Evolutionary conservation across 2,888 invertebrate genomes (phyloP).

Genomic region (Cheiracanthium punctorium): DNA sequence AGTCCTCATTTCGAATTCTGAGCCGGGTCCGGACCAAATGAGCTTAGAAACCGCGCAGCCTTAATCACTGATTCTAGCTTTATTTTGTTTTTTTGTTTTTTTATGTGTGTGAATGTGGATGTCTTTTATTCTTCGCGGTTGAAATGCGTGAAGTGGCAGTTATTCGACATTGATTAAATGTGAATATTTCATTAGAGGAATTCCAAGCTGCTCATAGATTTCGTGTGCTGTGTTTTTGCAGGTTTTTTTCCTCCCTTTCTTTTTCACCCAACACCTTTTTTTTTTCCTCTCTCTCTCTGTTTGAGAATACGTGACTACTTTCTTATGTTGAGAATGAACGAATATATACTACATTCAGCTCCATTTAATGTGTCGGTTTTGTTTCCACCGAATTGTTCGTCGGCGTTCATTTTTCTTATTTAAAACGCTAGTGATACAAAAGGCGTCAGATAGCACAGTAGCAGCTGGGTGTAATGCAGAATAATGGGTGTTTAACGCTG

Average conservation of each 20-base stretch:
- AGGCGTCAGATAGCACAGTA: no score
- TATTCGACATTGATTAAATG: constrained; percentile 59
- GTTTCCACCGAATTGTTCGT: no score
- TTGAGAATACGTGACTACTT: no score
- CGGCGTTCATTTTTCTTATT: no score
- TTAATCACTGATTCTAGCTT: constrained; percentile 48
- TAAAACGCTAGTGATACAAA: no score
- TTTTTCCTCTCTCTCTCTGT: no score
- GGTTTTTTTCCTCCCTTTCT: background rate
- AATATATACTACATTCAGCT: no score
- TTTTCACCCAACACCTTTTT: no score
- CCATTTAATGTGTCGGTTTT: no score
- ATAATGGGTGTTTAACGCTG: no score
- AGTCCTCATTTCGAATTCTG: constrained; percentile 55
- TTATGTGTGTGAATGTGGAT: constrained; percentile 18
- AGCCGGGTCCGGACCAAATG: constrained; percentile 31
- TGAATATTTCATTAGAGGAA: constrained; percentile 62
- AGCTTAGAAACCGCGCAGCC: constrained; percentile 44
- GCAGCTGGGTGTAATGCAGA: no score
- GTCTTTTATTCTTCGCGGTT: constrained; percentile 21
- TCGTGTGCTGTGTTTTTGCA: background rate
- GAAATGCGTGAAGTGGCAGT: constrained; percentile 49
- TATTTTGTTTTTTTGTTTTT: constrained; percentile 47
- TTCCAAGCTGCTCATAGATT: constrained; percentile 11
- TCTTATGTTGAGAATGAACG: no score